Evolutionary conservation across 2,888 invertebrate genomes (phyloP).

Genomic region (Melieria crassipennis): DNA sequence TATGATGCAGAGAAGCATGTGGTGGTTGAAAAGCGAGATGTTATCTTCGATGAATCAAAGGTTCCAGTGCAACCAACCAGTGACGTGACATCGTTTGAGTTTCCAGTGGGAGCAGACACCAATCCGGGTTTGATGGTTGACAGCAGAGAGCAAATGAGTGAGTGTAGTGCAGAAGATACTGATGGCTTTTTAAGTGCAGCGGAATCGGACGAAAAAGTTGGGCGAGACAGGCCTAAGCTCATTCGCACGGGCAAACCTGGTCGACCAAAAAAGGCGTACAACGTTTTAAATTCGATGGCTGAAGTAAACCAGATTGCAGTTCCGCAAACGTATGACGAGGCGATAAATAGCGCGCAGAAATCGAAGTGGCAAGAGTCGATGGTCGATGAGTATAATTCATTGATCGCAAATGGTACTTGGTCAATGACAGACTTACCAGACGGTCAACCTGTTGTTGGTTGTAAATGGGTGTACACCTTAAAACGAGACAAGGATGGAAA

Average conservation of each 20-base stretch:
- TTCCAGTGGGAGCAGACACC: background rate
- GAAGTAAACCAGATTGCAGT: background rate
- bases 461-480: constrained; percentile 47
- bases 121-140: too few species aligned
- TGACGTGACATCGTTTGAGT: background rate
- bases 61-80: too few species aligned
- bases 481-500: constrained; percentile 43
- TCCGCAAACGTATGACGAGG: constrained; percentile 4
- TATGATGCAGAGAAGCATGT: too few species aligned
- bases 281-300: constrained; percentile 26
- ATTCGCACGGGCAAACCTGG: constrained; percentile 29
- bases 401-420: constrained; percentile 32
- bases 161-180: too few species aligned
- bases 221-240: constrained; percentile 13
- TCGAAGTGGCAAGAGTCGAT: constrained; percentile 27
- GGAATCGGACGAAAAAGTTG: background rate
- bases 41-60: too few species aligned
- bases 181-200: too few species aligned
- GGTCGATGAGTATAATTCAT: constrained; percentile 32
- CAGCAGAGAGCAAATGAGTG: too few species aligned
- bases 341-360: background rate
- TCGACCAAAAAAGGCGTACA: constrained; percentile 28
- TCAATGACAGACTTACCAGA: constrained; percentile 31
- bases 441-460: background rate
- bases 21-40: too few species aligned